These are phyloP conservation scores for Timandra comae DNA, from an alignment of 2,888 invertebrate species.

Conservation along the genomic window DNA sequence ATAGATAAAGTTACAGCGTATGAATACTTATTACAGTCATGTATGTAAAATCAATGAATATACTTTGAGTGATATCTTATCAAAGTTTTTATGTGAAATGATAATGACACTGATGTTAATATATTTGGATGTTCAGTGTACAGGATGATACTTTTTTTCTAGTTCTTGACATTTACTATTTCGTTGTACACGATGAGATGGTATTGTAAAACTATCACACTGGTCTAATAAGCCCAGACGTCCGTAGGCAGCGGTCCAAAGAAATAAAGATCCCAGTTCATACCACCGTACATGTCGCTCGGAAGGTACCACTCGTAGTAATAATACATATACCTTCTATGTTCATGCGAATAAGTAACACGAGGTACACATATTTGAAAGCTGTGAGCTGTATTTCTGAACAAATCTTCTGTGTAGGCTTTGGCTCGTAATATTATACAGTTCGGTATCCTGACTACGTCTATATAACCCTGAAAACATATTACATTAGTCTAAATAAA, in stretches of 20 bases:
- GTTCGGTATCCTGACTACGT: slow-evolving; percentile 42
- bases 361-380: slow-evolving; percentile 54
- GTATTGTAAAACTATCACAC: no score
- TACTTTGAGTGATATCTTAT: slow-evolving; percentile 42
- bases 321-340: slow-evolving; percentile 32
- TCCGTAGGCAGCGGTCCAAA: slow-evolving; percentile 30
- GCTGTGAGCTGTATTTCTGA: slow-evolving; percentile 37
- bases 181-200: no score
- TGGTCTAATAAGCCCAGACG: slow-evolving; percentile 19
- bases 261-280: slow-evolving; percentile 42
- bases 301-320: slow-evolving; percentile 53
- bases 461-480: slow-evolving; percentile 53
- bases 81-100: slow-evolving; percentile 33
- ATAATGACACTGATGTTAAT: slow-evolving; percentile 43
- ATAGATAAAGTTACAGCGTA: no score
- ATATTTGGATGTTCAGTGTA: slow-evolving; percentile 29
- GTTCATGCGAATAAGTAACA: slow-evolving; percentile 37
- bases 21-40: no score
- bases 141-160: slow-evolving; percentile 14
- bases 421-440: slow-evolving; percentile 41
- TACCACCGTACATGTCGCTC: slow-evolving; percentile 22
- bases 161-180: not conserved
- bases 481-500: no score
- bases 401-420: slow-evolving; percentile 29
- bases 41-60: slow-evolving; percentile 47